Evolutionary conservation across 1,140 invertebrate species (phyloP).

Genomic region (Asbolus verrucosus): DNA sequence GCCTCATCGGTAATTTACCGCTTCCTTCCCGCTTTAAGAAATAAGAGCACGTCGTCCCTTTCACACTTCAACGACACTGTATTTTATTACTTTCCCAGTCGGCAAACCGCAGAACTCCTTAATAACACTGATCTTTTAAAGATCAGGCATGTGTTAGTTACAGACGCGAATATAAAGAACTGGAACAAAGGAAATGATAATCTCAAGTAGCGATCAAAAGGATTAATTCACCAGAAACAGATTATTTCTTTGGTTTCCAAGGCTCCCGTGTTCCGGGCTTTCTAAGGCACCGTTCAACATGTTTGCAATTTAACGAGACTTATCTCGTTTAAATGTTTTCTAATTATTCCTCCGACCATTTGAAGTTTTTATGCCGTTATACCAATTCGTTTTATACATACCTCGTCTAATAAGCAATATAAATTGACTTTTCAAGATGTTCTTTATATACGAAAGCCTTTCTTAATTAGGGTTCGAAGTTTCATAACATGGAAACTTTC

Average conservation of each 20-base stretch:
- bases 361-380: constrained; percentile 1
- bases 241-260: constrained; percentile 52
- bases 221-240: constrained; percentile 58
- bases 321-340: constrained; percentile 21
- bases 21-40: constrained; percentile 54
- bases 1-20: constrained; percentile 55
- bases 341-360: constrained; percentile 1
- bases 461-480: constrained; percentile 37
- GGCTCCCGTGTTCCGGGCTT: constrained; percentile 11
- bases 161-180: constrained; percentile 56
- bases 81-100: constrained; percentile 56
- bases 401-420: constrained; percentile 14
- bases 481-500: constrained; percentile 29
- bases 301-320: constrained; percentile 18
- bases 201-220: constrained; percentile 52
- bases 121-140: constrained; percentile 59
- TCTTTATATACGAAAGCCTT: constrained; percentile 26
- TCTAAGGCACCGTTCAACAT: not conserved
- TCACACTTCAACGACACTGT: constrained; percentile 59
- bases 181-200: constrained; percentile 56
- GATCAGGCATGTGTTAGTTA: constrained; percentile 58
- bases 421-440: constrained; percentile 31
- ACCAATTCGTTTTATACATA: constrained; percentile 2
- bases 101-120: constrained; percentile 47
- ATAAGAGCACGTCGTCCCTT: constrained; percentile 55